Percentiles rank a stretch among this genome's conserved stretches.
Conservation (phyloP, 2,113 vertebrate genomes). For the Nibea albiflora region DNA sequence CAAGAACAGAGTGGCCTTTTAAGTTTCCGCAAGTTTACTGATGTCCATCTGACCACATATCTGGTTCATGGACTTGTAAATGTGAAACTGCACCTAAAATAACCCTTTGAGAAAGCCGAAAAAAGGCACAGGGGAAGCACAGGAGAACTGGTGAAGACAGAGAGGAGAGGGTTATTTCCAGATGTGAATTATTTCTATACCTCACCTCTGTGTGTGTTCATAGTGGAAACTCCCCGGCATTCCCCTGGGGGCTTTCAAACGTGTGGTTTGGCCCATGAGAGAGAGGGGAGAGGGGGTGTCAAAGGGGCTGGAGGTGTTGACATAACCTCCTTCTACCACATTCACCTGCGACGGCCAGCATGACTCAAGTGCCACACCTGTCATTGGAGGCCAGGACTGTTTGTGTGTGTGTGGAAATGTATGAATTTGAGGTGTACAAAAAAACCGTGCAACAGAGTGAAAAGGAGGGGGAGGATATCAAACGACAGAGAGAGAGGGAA, state of each 20-base stretch:
- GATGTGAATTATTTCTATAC: slow-evolving; percentile 62
- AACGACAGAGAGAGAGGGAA: slow-evolving; percentile 1
- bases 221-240: slow-evolving; percentile 73
- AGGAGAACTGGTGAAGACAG: slow-evolving; percentile 10
- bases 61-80: slow-evolving; percentile 14
- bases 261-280: slow-evolving; percentile 57
- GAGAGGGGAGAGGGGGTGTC: slow-evolving; percentile 30
- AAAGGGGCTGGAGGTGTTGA: slow-evolving; percentile 61
- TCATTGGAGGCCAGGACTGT: slow-evolving; percentile 33
- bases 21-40: neutral
- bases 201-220: slow-evolving; percentile 60
- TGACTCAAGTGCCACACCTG: slow-evolving; percentile 69
- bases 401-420: neutral
- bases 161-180: slow-evolving; percentile 50
- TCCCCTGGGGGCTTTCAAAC: slow-evolving; percentile 65
- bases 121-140: slow-evolving; percentile 15
- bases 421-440: slow-evolving; percentile 7
- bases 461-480: neutral
- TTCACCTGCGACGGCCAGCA: slow-evolving; percentile 60
- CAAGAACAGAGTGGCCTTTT: neutral
- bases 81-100: slow-evolving; percentile 28
- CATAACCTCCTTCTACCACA: slow-evolving; percentile 49
- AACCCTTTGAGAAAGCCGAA: neutral
- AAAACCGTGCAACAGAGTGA: slow-evolving; percentile 1
- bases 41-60: neutral